Evolutionary conservation across 2,888 invertebrate species (phyloP), one percentile per base, ranked within the genome.

Genomic region (Tinea trinotella): DNA sequence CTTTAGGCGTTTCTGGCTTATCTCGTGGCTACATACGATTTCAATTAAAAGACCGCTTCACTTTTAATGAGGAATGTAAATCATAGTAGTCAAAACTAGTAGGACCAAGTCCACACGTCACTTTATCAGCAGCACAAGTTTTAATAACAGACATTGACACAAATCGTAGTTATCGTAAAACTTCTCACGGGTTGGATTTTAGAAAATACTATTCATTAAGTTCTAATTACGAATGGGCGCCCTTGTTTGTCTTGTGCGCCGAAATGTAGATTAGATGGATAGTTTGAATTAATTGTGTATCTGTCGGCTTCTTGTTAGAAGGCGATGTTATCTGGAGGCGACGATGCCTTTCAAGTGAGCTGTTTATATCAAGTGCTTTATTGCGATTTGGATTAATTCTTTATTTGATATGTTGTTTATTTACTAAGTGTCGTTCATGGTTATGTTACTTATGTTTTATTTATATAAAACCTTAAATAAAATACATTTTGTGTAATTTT

Each of bases 131-230:
- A 81, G 82, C 80, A 65, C 82, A 75, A 79, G 76, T 79, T 85
- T 85, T 85, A 85, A 85, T 85, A 85, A 85, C 82, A 74, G 66
- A 84, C 81, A 73, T 66, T 81, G 85, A 84, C 85, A 84, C 85
- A 83, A 83, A 81, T 84, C 80, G 75, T 76, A 70, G 78, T 82
- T 85, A 85, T 85, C 85, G 74, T 69, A 63, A 61, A 71, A 74
- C 78, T 83, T 85, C 85, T 85, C 85, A 85, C 85, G 85, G 79
- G 81, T 80, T 80, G 75, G 75, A 82, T 83, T 81, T 81, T 72
- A 74, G 62, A 69, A 74, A 77, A 82, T 55, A 40, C 55, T 22
- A 84, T 83, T 84, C 83, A 85, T 84, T 85, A 84, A 76, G 75
- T 79, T 79, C 83, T 83, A 83, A 85, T 84, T 84, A 85, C 83